Evolutionary conservation across 1,140 invertebrate genomes (phyloP).

Genomic region (Calliphora vicina): DNA sequence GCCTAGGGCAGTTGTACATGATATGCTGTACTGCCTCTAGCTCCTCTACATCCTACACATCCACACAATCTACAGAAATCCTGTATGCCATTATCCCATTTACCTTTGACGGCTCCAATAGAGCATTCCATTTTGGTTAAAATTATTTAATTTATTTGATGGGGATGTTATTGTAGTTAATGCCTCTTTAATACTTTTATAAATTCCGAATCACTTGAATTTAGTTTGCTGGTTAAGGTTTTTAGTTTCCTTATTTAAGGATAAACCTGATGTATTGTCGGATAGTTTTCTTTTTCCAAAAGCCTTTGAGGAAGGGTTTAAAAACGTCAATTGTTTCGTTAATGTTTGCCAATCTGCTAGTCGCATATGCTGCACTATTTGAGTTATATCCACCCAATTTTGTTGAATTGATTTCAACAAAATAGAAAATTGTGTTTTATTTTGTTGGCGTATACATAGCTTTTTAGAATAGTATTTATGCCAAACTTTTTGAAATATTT

Average conservation of each 20-base stretch:
- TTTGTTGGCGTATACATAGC: too few relatives aligned
- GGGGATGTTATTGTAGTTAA: background rate
- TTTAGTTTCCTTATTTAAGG: background rate
- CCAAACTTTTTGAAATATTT: too few relatives aligned
- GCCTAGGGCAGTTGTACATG: too few relatives aligned
- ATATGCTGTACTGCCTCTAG: too few relatives aligned
- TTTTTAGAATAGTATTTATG: background rate
- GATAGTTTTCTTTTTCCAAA: background rate
- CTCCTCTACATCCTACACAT: too few relatives aligned
- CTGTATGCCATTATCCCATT: too few relatives aligned
- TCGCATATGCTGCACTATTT: background rate
- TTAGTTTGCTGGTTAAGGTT: too few relatives aligned
- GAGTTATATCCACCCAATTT: background rate
- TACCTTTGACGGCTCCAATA: too few relatives aligned
- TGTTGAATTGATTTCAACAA: background rate
- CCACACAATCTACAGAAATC: too few relatives aligned
- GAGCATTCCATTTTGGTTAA: slow-evolving; percentile 35
- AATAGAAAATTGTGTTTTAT: slow-evolving; percentile 24
- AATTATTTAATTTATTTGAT: slow-evolving; percentile 40
- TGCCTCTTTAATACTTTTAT: background rate
- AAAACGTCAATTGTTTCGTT: background rate
- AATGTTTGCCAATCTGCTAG: background rate
- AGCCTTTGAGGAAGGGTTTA: background rate
- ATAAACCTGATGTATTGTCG: background rate
- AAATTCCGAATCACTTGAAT: background rate